Conservation (phyloP, 2,888 invertebrate species). For the Deilephila porcellus region DNA sequence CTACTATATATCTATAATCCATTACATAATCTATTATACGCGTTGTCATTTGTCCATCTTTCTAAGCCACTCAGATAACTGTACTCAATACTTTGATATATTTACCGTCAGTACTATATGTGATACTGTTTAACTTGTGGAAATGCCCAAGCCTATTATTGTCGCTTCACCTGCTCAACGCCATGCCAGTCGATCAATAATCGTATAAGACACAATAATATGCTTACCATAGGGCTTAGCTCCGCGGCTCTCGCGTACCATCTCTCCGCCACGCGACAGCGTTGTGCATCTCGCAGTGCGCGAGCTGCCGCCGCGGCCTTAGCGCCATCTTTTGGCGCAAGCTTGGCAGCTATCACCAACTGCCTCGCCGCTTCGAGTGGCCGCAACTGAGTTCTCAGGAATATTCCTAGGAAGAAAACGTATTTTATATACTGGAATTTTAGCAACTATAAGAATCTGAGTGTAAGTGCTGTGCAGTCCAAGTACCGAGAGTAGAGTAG, state of each 20-base stretch:
- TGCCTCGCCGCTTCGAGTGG: conserved; percentile 93
- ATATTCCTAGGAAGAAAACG: conserved; percentile 88
- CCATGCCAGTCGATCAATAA: neutral
- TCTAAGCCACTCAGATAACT: too few species aligned
- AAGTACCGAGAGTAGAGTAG: too few species aligned
- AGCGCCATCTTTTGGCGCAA: conserved; percentile 92
- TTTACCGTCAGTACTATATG: too few species aligned
- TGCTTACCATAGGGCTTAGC: conserved; percentile 84
- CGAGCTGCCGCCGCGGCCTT: conserved; percentile 95
- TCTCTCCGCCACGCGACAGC: conserved; percentile 92
- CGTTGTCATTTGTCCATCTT: too few species aligned
- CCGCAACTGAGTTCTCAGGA: conserved; percentile 91
- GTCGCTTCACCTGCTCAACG: too few species aligned
- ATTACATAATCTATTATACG: too few species aligned
- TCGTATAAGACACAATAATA: neutral
- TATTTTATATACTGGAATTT: neutral
- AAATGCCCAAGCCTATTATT: too few species aligned
- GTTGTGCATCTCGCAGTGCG: conserved; percentile 91
- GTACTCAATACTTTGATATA: too few species aligned
- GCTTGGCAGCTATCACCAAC: conserved; percentile 90
- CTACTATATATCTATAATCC: too few species aligned
- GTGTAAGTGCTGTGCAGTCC: too few species aligned
- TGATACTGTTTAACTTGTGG: too few species aligned
- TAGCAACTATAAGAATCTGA: too few species aligned
- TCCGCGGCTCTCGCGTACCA: conserved; percentile 93